Base-by-base conservation (phyloP, 2,797 vertebrate species). In the Betta splendens region DNA sequence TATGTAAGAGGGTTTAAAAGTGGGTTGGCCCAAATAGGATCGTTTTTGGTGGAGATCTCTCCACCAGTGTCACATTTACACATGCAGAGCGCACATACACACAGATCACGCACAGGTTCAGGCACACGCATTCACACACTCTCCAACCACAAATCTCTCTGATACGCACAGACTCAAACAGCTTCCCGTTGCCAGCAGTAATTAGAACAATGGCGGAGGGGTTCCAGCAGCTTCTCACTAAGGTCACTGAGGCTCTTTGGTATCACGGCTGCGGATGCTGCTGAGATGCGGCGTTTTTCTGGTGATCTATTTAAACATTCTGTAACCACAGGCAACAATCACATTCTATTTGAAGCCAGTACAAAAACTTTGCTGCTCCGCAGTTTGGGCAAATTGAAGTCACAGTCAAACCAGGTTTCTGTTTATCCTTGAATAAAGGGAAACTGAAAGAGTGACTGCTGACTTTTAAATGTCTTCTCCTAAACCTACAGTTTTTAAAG, bases 161-260 rank as follows among this genome's bases (percentile, higher is more conserved):
- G 32, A 64, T 23, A 47, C 18, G 58, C 51, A 53, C 44, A 67
- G 47, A 48, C 48, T 68, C 22, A 37, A 60, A 61, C 32, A 59
- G 51, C 35, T 43, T 46, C 40, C 26, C 49, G 59, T 47, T 55
- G 17, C 52, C 46, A 40, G 60, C 4, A 46, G 68, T 89, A 87
- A 90, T 90, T 90, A 87, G 88, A 89, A 83, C 71, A 61, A 65
- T 69, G 71, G 72, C 58, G 57, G 72, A 42, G 47, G 68, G 68
- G 64, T 65, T 53, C 53, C 29, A 56, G 69, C 70, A 64, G 65
- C 66, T 32, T 69, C 69, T 64, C 62, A 67, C 60, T 72, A 68
- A 90, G 89, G 87, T 92, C 86, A 87, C 69, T 3, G 35, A 76
- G 61, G 75, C 61, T 63, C 71, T 50, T n/a, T 16, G 23, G 73